A percentile compares a stretch with the other conserved stretches of the same genome.
Evolutionary conservation across 2,797 vertebrate species (phyloP).

Genomic region (Hephaestus fuliginosus): DNA sequence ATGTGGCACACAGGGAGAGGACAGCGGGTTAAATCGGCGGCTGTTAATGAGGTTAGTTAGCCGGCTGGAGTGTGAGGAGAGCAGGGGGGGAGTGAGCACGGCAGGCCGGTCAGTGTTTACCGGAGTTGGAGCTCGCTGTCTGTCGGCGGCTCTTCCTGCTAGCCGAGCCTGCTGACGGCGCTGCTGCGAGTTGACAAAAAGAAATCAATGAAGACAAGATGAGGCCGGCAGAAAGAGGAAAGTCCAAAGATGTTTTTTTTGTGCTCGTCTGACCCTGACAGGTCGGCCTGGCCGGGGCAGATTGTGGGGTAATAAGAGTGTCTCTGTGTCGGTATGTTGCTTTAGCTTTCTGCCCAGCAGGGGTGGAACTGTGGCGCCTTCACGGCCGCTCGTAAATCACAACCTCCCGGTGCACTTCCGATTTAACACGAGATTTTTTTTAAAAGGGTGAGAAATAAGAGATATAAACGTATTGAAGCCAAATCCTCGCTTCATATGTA

Average conservation of each 20-base stretch:
- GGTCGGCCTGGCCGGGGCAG: not conserved
- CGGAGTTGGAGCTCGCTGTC: conserved; percentile 72
- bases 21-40: not conserved
- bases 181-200: conserved; percentile 22
- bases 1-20: not conserved
- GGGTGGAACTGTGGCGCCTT: conserved; percentile 74
- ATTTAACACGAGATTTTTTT: no score
- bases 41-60: conserved; percentile 31
- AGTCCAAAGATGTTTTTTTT: not conserved
- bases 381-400: conserved; percentile 53
- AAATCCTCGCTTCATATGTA: no score
- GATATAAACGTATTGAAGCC: no score
- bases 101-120: conserved; percentile 74
- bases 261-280: not conserved
- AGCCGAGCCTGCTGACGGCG: conserved; percentile 52
- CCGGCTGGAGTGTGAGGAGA: conserved; percentile 38
- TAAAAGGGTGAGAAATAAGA: no score
- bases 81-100: conserved; percentile 57
- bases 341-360: conserved; percentile 61
- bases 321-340: conserved; percentile 62
- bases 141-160: conserved; percentile 67
- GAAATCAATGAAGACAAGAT: not conserved
- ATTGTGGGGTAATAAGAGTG: not conserved
- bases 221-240: not conserved
- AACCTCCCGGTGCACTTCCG: not conserved